Evolutionary conservation across 30 jellyfish, hydroid and myxozoan genomes (phyloP).

Genomic region (Calvadosia cruxmelitensis): DNA sequence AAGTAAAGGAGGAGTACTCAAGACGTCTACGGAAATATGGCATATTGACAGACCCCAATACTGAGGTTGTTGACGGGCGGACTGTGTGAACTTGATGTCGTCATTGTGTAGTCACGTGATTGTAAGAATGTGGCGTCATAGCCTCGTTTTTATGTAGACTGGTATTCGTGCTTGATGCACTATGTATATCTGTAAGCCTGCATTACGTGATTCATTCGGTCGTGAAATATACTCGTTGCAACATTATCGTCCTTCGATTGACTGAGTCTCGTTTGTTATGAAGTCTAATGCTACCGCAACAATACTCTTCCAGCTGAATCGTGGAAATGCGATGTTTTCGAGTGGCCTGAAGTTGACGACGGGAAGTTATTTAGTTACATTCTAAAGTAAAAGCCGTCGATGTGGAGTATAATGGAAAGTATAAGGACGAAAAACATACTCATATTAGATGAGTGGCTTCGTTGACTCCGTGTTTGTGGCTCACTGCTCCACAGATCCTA

Average conservation of each 20-base stretch:
- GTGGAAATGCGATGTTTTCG: constrained; percentile 7
- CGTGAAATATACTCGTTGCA: too few relatives aligned
- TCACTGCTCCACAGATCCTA: background rate
- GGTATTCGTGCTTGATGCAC: too few relatives aligned
- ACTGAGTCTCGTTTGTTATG: too few relatives aligned
- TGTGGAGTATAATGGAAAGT: constrained; percentile 20
- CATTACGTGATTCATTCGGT: too few relatives aligned
- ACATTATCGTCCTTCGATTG: too few relatives aligned
- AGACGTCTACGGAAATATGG: background rate
- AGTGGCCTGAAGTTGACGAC: constrained; percentile 20
- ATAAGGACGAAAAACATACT: constrained; percentile 34
- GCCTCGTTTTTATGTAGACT: too few relatives aligned
- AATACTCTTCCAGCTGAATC: background rate
- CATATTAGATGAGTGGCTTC: constrained; percentile 28
- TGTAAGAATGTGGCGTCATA: too few relatives aligned
- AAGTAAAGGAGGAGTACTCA: background rate
- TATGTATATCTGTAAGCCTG: too few relatives aligned
- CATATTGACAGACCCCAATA: background rate
- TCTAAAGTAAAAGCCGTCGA: constrained; percentile 26
- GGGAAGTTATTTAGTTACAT: constrained; percentile 28
- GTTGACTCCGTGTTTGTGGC: constrained; percentile 11
- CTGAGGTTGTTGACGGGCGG: too few relatives aligned
- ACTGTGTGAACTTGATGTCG: too few relatives aligned
- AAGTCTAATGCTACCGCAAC: too few relatives aligned
- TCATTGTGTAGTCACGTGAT: too few relatives aligned